Evolutionary conservation across 2,888 invertebrate species (phyloP), one percentile per base, ranked within the genome.

Genomic region (Plusia festucae): DNA sequence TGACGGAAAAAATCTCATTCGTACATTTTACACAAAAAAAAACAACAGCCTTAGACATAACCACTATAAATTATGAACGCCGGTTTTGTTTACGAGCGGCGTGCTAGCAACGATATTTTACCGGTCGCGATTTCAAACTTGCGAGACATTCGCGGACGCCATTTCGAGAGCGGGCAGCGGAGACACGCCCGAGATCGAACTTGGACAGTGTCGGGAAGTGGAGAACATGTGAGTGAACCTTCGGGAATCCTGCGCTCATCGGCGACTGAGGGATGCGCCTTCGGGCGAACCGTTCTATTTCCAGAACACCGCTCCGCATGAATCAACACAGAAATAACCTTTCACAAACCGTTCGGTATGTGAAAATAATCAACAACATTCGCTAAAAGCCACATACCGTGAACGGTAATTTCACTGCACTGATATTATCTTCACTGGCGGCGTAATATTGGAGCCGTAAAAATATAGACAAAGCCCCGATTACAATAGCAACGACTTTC

Each of bases 321-420:
- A 94, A 94, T 94, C 94, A 94, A 94, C 94, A 93, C 94, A 91
- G 87, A 95, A 95, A 95, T 95, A 94, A 94, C 94, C 93, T 93
- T 94, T 93, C 94, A 94, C 91, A 89, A 91, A 90, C 87, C 85
- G 83, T 89, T 90, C 79, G 90, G 90, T 90, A 93, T 91, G 91
- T 91, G 86, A 88, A 90, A 90, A 88, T 88, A 87, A 88, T 86
- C 85, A 87, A 87, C 86, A 91, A 91, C 86, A 88, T 89, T 88
- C 78, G 86, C 83, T 83, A 86, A 85, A 85, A 90, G 85, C 83
- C 93, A 94, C 94, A 82, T 94, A 94, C 94, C 95, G 92, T 91
- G 88, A 92, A 91, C 92, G 90, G 90, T 90, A 91, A 91, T 89
- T 90, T 90, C 93, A 94, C 93, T 89, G 86, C 90, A 93, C 92